A percentile compares a stretch with the other conserved stretches of the same genome.
Evolutionary conservation across 64 coral and sea anemone species (phyloP).

Genomic region (Pocillopora verrucosa): DNA sequence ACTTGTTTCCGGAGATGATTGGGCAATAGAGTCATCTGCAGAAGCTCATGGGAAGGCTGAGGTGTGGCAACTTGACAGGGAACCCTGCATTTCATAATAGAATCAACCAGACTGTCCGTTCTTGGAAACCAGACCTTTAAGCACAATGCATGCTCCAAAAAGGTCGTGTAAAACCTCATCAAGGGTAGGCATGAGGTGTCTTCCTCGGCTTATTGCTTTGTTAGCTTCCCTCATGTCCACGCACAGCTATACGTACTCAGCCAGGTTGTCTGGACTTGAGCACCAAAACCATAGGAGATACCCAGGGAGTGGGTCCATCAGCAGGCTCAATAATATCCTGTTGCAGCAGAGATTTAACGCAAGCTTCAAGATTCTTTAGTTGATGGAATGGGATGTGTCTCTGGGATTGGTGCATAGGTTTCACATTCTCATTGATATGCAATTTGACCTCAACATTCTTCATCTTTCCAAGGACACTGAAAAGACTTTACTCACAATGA

Average conservation of each 20-base stretch:
- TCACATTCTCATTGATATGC: constrained; percentile 50
- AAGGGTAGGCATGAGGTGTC: constrained; percentile 48
- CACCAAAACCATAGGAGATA: constrained; percentile 30
- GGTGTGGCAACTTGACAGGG: too few relatives aligned
- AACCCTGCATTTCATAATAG: too few relatives aligned
- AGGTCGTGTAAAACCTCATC: constrained; percentile 56
- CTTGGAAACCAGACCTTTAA: too few relatives aligned
- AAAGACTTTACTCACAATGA: neutral
- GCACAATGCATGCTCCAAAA: neutral
- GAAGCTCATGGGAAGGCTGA: too few relatives aligned
- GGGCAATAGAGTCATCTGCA: too few relatives aligned
- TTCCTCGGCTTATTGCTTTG: constrained; percentile 21
- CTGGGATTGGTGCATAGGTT: constrained; percentile 37
- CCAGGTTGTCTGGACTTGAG: constrained; percentile 26
- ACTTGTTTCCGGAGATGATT: too few relatives aligned
- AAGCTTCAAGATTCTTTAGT: constrained; percentile 27
- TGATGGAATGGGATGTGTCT: constrained; percentile 34
- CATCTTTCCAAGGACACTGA: constrained; percentile 64
- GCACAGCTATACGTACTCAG: constrained; percentile 15
- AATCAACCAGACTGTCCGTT: too few relatives aligned
- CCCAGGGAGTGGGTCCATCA: constrained; percentile 22
- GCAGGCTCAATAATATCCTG: constrained; percentile 50
- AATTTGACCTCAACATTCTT: constrained; percentile 55
- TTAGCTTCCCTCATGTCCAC: constrained; percentile 64
- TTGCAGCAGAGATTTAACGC: constrained; percentile 29